These are phyloP conservation scores for Phalacrocorax carbo DNA, from an alignment of 2,113 vertebrate genomes.

Conservation along the genomic window DNA sequence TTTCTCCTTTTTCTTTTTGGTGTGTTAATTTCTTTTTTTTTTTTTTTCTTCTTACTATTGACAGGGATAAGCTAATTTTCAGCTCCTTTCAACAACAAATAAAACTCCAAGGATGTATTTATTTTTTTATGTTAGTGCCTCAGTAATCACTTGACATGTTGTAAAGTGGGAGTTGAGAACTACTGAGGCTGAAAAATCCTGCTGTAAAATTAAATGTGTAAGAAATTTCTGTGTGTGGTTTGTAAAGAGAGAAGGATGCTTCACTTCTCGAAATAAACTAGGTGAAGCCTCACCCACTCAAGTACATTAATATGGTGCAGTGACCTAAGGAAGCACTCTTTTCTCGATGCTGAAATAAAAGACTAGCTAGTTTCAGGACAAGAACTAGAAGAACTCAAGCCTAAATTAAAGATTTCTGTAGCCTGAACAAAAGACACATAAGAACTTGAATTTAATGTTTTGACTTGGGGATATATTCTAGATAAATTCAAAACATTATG, in stretches of 20 bases:
- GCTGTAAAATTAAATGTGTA: conserved; percentile 27
- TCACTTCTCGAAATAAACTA: not conserved
- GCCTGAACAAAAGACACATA: not conserved
- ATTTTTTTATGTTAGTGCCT: not conserved
- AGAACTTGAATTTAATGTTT: not conserved
- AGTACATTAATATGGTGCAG: not conserved
- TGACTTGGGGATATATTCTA: not conserved
- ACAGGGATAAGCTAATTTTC: not conserved
- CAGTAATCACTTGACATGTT: not conserved
- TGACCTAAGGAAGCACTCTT: not conserved
- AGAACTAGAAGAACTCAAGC: not conserved
- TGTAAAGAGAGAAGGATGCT: not conserved
- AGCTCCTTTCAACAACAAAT: not conserved
- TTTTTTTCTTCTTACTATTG: not conserved
- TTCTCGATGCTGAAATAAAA: not conserved
- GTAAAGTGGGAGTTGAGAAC: conserved; percentile 21
- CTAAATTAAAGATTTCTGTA: not conserved
- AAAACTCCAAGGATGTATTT: not conserved
- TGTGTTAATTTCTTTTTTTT: not conserved
- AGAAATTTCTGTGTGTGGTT: not conserved
- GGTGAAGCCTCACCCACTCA: not conserved
- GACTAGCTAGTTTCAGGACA: not conserved
- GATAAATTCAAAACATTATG: not conserved
- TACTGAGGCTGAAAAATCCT: conserved; percentile 5
- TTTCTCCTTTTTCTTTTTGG: not conserved